Base-by-base conservation (phyloP, 1,140 invertebrate species). In the Kradibia gibbosae region DNA sequence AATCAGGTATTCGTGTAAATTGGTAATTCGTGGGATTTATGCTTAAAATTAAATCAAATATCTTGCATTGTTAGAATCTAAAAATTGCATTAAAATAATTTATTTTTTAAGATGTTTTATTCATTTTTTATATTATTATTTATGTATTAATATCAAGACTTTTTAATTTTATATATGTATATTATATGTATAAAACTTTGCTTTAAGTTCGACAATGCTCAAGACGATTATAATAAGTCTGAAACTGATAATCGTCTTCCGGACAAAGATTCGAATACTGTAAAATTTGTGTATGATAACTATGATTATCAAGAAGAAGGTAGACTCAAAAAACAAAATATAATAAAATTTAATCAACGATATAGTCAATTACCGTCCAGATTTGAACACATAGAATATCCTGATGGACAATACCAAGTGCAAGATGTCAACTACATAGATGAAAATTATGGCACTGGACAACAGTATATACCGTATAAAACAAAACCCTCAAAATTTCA, bases 251-350 rank as follows among this genome's bases (percentile, higher is more conserved):
- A 50, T 17, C 57, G 34, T 20, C 34, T 60, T 15, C 42, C 25
- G 8, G 28, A 65, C 1, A 62, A 65, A 7, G 31, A 62, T 28
- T 31, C 34, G 8, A 81, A 55, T 36, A 36, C 45, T 20, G 73
- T 81, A 5, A 81, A 81, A 76, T 81, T 81, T 39, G 60, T 65
- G 28, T 57, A 80, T 7, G 70, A 80, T 36, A 73, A 71, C 0
- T 28, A 67, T 0, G n/a, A 78, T 20, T 45, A 31, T 11, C 13
- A 73, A 22, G 25, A 73, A 25, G 53, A 75, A n/a, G 15, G 28
- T 10, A 39, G 39, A 25, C 13, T 60, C 4, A 78, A 78, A 25
- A n/a, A 31, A 11, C 20, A 57, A 34, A 73, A 53, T 22, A 73
- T 73, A 1, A 4, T 72, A 17, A 50, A 53, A 31, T 53, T 50